Evolutionary conservation across 2,888 invertebrate species (phyloP).

Genomic region (Noctuana brunneofusca): DNA sequence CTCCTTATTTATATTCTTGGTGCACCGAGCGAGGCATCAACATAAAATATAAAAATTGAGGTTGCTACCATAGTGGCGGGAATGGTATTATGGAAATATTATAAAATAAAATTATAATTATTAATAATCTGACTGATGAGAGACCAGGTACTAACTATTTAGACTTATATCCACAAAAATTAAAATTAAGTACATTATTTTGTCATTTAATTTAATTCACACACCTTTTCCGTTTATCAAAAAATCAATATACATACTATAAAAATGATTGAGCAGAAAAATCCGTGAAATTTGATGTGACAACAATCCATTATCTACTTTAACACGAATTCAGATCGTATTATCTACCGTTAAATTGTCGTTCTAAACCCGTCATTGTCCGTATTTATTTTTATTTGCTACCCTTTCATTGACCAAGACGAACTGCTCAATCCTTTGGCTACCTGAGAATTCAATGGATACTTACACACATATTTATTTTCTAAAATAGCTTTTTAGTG

Average conservation of each 20-base stretch:
- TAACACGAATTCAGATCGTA: background rate
- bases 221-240: background rate
- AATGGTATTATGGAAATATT: background rate
- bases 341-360: constrained; percentile 8
- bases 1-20: constrained; percentile 67
- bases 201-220: background rate
- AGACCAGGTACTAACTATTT: too few relatives aligned
- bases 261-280: background rate
- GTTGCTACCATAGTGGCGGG: constrained; percentile 34
- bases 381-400: background rate
- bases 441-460: constrained; percentile 1
- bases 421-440: constrained; percentile 5
- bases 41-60: constrained; percentile 66
- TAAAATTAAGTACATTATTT: too few relatives aligned
- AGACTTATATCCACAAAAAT: too few relatives aligned
- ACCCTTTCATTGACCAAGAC: background rate
- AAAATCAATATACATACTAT: background rate
- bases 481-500: background rate
- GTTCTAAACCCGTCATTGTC: background rate
- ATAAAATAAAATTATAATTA: background rate
- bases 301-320: background rate
- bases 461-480: background rate
- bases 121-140: too few relatives aligned
- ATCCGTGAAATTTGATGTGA: constrained; percentile 14
- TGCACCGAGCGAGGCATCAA: constrained; percentile 63